phyloP scores from a whole-genome alignment of 2,888 invertebrate species.

The Pristionchus exspectatus region DNA sequence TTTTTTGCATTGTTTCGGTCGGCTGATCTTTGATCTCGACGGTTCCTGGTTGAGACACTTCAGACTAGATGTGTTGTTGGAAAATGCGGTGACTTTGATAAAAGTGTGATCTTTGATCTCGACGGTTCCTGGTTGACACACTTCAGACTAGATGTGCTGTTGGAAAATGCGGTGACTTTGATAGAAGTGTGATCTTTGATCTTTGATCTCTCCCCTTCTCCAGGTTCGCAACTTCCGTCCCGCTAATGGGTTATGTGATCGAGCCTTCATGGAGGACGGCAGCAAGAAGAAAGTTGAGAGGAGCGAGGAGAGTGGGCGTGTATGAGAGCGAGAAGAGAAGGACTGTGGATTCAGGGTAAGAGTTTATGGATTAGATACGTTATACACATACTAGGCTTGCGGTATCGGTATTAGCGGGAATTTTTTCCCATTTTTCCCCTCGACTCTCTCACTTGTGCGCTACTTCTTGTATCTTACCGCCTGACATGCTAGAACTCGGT shows the following conservation, averaged over 20 bases:
- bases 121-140: neutral
- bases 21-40: neutral
- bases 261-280: conserved; percentile 7
- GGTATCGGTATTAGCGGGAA: too few species aligned
- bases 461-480: too few species aligned
- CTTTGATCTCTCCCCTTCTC: neutral
- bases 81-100: neutral
- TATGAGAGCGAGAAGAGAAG: conserved; percentile 1
- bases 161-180: neutral
- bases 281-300: neutral
- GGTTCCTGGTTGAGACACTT: too few species aligned
- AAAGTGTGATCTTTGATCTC: neutral
- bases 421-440: too few species aligned
- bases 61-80: too few species aligned
- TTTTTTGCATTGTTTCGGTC: neutral
- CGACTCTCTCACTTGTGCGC: too few species aligned
- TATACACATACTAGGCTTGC: too few species aligned
- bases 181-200: too few species aligned
- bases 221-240: conserved; percentile 48
- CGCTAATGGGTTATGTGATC: conserved; percentile 1
- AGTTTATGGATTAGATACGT: neutral
- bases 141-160: too few species aligned
- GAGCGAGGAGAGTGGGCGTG: conserved; percentile 13
- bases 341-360: neutral
- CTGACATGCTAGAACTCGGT: too few species aligned